Conservation (phyloP, 2,113 vertebrate species). For the Athene noctua region DNA sequence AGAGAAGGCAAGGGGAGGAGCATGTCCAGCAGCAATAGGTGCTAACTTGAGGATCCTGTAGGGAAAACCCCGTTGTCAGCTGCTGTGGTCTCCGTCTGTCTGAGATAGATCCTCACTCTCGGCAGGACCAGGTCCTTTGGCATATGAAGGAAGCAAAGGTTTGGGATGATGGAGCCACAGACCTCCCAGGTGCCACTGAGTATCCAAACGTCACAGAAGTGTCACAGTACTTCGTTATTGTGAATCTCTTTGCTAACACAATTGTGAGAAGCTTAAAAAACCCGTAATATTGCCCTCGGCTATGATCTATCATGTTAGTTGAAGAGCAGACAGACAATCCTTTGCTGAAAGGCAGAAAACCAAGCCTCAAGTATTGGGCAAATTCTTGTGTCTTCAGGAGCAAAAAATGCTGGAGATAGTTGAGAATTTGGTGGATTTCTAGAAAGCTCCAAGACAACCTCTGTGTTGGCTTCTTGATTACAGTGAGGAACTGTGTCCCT, state of each 20-base stretch:
- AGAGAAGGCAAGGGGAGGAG: not conserved
- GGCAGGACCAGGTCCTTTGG: not conserved
- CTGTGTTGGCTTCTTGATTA: not conserved
- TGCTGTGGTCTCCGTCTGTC: accelerated
- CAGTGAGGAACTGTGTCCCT: not conserved
- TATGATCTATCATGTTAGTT: accelerated
- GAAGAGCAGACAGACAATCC: not conserved
- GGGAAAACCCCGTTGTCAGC: not conserved
- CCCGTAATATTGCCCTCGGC: not conserved
- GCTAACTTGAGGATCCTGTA: not conserved
- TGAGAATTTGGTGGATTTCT: not conserved
- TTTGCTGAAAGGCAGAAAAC: not conserved
- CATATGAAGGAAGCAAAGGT: not conserved
- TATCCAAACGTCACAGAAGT: not conserved
- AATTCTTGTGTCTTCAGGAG: not conserved
- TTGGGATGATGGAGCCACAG: not conserved
- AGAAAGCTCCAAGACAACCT: not conserved
- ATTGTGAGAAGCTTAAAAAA: not conserved
- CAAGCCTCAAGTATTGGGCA: not conserved
- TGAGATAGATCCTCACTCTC: not conserved
- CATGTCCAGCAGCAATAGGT: not conserved
- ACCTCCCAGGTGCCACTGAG: not conserved
- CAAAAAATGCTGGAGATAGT: not conserved
- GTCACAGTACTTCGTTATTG: not conserved
- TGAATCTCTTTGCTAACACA: not conserved